Percentiles rank a stretch among this genome's conserved stretches.
Evolutionary conservation across 2,797 vertebrate genomes (phyloP).

Genomic region (Pteronotus mesoamericanus): DNA sequence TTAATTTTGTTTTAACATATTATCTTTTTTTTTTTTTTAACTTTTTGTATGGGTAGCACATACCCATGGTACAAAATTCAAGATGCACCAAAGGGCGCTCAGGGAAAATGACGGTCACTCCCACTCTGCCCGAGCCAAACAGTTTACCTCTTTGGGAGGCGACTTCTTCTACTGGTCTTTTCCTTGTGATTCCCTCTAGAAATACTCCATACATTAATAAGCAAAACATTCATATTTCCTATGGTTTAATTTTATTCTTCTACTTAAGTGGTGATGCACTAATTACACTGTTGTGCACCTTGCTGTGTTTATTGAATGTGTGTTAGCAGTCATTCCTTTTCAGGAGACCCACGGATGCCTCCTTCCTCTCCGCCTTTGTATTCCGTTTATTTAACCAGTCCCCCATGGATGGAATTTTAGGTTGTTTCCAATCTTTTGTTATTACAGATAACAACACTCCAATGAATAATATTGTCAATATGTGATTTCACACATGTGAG

Average conservation of each 20-base stretch:
- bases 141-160: not conserved
- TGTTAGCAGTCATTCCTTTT: not conserved
- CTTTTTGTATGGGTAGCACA: not conserved
- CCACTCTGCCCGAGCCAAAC: not conserved
- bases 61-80: not conserved
- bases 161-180: not conserved
- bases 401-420: constrained; percentile 58
- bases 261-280: not conserved
- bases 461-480: constrained; percentile 63
- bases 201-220: not conserved
- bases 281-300: not conserved
- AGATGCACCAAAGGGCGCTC: not conserved
- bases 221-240: not conserved
- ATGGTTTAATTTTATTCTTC: not conserved
- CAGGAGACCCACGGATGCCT: not conserved
- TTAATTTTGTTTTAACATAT: constrained; percentile 20
- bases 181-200: constrained; percentile 8
- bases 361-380: not conserved
- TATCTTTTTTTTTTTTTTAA: not conserved
- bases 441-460: constrained; percentile 46
- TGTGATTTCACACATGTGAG: constrained; percentile 37
- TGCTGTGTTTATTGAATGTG: not conserved
- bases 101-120: constrained; percentile 7
- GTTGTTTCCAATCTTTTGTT: constrained; percentile 67
- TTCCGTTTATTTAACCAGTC: constrained; percentile 27